Evolutionary conservation across 2,113 vertebrate genomes (phyloP), one percentile per base, ranked within the genome.

Genomic region (Pogona vitticeps): DNA sequence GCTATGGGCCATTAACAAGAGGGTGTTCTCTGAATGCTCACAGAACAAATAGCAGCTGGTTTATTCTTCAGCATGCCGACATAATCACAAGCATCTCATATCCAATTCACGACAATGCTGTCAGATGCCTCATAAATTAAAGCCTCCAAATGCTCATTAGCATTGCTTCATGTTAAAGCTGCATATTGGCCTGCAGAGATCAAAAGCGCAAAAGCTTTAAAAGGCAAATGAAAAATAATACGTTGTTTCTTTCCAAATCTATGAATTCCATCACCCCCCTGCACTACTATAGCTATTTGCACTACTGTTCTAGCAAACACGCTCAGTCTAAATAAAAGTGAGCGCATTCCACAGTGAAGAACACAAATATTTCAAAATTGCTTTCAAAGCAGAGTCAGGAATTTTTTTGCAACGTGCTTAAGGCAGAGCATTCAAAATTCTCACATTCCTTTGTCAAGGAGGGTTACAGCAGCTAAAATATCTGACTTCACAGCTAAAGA

Each of bases 31-130:
- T 0, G 88, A 94, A 93, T 56, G 52, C 80, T 94, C 92, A 82
- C 91, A 94, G 93, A 95, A 94, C 90, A 96, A 96, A 96, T 93
- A 93, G 87, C 94, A 96, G 93, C 93, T 95, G 94, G 86, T 94
- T 95, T 94, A 91, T 94, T 95, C 71, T 90, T 92, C 87, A 93
- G 90, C 78, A 90, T 86, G 63, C 80, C 93, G 88, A 89, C 83
- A 93, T 84, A 92, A 90, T 91, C 92, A 85, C 70, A 91, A 78
- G 90, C 89, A 92, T 88, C 89, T 93, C 89, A 89, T 89, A 67
- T 80, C 86, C 80, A 84, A 94, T 87, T 90, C 86, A 87, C 86
- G 61, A 90, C 88, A 84, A 70, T n/a, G 58, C 91, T 93, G 91
- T 94, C 94, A 95, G 92, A 95, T 78, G 88, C 13, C 88, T 93